These are phyloP conservation scores for Cercocebus atys DNA, from an alignment of 2,113 vertebrate species.

Conservation along the genomic window DNA sequence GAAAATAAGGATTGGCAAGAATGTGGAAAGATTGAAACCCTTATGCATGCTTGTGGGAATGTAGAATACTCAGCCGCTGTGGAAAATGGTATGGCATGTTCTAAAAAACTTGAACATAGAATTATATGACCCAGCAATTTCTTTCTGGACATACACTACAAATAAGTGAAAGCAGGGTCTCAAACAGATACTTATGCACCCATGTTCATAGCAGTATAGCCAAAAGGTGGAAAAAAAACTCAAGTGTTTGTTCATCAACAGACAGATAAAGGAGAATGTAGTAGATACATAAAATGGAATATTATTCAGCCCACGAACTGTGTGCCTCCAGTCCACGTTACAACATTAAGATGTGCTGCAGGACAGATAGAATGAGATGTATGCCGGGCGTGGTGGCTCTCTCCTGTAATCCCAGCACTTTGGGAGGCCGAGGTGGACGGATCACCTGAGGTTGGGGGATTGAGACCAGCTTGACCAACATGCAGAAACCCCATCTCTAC, in stretches of 20 bases:
- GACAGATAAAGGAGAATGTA: not conserved
- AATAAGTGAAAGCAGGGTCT: slow-evolving; percentile 27
- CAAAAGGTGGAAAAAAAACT: not conserved
- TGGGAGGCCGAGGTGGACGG: too few species aligned
- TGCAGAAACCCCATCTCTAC: too few species aligned
- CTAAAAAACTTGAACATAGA: slow-evolving; percentile 9
- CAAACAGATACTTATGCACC: not conserved
- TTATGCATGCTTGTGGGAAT: not conserved
- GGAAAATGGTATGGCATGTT: not conserved
- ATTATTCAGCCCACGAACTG: not conserved
- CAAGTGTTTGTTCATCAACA: not conserved
- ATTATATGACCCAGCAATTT: not conserved
- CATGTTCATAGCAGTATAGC: not conserved
- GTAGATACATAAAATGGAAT: not conserved
- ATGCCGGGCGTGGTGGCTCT: too few species aligned
- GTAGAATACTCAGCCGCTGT: not conserved
- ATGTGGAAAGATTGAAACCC: not conserved
- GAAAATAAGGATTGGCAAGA: not conserved
- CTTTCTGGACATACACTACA: not conserved
- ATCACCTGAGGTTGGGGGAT: too few species aligned
- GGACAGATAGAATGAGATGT: not conserved
- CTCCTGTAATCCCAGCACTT: too few species aligned
- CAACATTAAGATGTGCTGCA: not conserved
- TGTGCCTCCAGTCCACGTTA: not conserved
- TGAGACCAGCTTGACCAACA: too few species aligned